Percentiles rank a stretch among this genome's conserved stretches.
These are phyloP conservation scores for Ceraclea dissimilis DNA, from an alignment of 2,888 invertebrate species.

Conservation along the genomic window DNA sequence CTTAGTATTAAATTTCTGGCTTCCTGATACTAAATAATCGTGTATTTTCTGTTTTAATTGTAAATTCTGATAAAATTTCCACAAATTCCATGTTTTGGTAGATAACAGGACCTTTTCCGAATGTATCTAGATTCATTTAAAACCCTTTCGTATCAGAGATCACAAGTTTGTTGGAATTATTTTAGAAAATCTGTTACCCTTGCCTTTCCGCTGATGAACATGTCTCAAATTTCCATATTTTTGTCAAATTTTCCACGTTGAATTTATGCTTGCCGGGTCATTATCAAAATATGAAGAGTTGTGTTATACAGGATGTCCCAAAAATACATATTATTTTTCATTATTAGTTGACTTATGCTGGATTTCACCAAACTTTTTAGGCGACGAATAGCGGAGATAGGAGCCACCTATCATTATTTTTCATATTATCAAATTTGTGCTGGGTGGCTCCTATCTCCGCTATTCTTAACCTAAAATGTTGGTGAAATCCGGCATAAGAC, in stretches of 20 bases:
- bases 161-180: not conserved
- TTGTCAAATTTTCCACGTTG: not conserved
- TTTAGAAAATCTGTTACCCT: not conserved
- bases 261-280: not conserved
- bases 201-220: not conserved
- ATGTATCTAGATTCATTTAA: not conserved
- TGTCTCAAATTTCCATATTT: conserved; percentile 2
- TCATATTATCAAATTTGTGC: too few species aligned
- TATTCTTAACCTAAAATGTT: too few species aligned
- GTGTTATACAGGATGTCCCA: not conserved
- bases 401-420: too few species aligned
- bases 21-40: too few species aligned
- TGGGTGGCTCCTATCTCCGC: too few species aligned
- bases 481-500: too few species aligned
- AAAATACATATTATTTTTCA: too few species aligned
- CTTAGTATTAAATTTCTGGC: too few species aligned
- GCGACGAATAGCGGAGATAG: too few species aligned
- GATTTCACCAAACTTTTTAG: too few species aligned
- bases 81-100: not conserved
- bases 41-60: too few species aligned
- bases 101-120: not conserved
- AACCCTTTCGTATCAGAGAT: not conserved
- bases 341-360: too few species aligned
- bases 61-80: not conserved
- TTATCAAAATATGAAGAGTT: not conserved